phyloP scores from a whole-genome alignment of 2,797 vertebrate species.

The Pogoniulus pusillus region DNA sequence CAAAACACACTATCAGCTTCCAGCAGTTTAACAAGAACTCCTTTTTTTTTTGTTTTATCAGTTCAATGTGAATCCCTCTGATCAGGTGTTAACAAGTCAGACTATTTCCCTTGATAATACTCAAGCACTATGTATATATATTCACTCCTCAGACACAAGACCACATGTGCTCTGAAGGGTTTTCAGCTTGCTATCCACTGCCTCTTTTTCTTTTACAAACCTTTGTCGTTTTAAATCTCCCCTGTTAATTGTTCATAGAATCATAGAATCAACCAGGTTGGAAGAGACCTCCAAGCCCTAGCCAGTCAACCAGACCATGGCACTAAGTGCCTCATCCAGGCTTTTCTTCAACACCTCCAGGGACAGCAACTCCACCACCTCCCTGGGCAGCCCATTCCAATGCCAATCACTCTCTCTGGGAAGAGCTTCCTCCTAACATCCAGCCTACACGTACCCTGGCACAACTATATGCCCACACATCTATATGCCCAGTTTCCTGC shows the following conservation, averaged over 20 bases:
- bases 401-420: too few species aligned
- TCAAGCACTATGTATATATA: background rate
- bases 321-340: too few species aligned
- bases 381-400: too few species aligned
- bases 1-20: constrained; percentile 28
- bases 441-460: too few species aligned
- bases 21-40: background rate
- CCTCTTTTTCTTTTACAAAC: background rate
- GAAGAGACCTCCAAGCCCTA: too few species aligned
- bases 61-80: background rate
- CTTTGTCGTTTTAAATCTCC: background rate
- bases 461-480: background rate
- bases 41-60: constrained; percentile 45
- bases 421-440: too few species aligned
- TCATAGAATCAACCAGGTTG: too few species aligned
- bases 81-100: constrained; percentile 35
- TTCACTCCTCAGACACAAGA: background rate
- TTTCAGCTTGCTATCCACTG: background rate
- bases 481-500: background rate
- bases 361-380: too few species aligned
- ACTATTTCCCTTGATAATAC: constrained; percentile 7
- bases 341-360: too few species aligned
- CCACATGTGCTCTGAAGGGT: background rate
- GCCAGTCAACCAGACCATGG: too few species aligned
- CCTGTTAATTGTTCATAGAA: background rate